Percentiles rank a stretch among this genome's conserved stretches.
phyloP scores from a whole-genome alignment of 2,113 vertebrate genomes.

The Takifugu flavidus region DNA sequence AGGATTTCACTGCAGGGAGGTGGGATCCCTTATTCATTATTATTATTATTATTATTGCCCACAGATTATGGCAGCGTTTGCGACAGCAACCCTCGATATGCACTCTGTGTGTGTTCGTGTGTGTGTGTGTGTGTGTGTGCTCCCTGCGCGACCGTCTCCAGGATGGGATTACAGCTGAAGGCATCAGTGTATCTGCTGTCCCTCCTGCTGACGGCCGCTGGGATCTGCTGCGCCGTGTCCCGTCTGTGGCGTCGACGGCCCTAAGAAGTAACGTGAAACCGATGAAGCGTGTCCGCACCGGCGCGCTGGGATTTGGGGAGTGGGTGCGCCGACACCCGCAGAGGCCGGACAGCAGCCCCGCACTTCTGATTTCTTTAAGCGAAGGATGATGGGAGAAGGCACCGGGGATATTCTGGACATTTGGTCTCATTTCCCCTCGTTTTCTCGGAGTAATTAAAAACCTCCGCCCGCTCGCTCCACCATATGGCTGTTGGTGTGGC shows the following conservation, averaged over 20 bases:
- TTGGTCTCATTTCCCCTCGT: neutral
- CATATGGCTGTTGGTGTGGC: conserved; percentile 4
- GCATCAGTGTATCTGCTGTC: conserved; percentile 41
- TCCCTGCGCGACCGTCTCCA: conserved; percentile 19
- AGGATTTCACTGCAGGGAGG: conserved; percentile 41
- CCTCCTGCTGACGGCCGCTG: conserved; percentile 41
- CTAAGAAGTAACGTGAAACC: conserved; percentile 36
- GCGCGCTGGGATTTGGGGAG: conserved; percentile 19
- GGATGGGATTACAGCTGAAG: conserved; percentile 50
- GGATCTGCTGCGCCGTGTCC: conserved; percentile 46
- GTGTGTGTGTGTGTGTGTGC: conserved; percentile 22
- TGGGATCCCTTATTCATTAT: conserved; percentile 52
- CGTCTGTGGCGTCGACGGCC: conserved; percentile 25
- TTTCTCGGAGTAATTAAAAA: conserved; percentile 17
- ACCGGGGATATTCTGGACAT: conserved; percentile 33
- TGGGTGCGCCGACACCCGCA: conserved; percentile 31
- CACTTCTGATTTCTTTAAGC: conserved; percentile 1
- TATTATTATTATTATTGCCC: conserved; percentile 55
- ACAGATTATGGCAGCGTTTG: conserved; percentile 53
- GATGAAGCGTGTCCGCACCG: conserved; percentile 34
- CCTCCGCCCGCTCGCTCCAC: neutral
- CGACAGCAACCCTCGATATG: neutral
- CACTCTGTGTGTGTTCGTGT: neutral
- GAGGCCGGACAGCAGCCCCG: conserved; percentile 27
- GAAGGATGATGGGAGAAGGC: conserved; percentile 20